Base-by-base conservation (phyloP, 2,888 invertebrate genomes). In the Sericinus montela region DNA sequence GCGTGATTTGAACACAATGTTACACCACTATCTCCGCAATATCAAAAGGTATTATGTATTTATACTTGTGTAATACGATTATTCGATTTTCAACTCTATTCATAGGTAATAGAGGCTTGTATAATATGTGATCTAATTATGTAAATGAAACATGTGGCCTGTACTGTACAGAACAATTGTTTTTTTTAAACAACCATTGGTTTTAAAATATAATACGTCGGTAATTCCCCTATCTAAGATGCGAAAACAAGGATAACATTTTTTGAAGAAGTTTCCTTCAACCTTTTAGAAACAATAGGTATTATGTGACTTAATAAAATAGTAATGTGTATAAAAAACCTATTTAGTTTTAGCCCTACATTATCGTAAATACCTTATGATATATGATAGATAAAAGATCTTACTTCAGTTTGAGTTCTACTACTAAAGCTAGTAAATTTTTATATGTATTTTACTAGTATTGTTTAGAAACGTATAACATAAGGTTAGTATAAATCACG, bases 21-120 rank as follows among this genome's bases (percentile, higher is more conserved):
- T 6, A 32, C 11, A 11, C 11, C 30, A 30, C 25, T 1, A 8
- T 25, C 11, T 6, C 11, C 30, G 11, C 25, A 1, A 8, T 25
- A 25, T 25, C 8, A 5, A 25, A 25, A 19, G 19, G 19, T 19
- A 19, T 25, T 25, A 8, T 25, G 25, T 25, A 25, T 25, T 8
- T 8, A 6, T 6, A 32, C 6, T 32, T 11, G 11, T 32, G 11
- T 11, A 19, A 5, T n/a, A 37, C 23, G 6, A n/a, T 38, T 3
- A 25, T 40, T 40, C 28, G 10, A 40, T 28, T 40, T 40, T 29
- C 10, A 29, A 40, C 39, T 29, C 5, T 40, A 40, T 40, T 29
- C 14, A 28, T 15, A 3, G 19, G 13, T 8, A 28, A 15, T 10
- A 10, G 14, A 28, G 10, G 28, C 7, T 25, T 2, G 13, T 8